A percentile compares a stretch with the other conserved stretches of the same genome.
These are phyloP conservation scores for Poeciliopsis retropinna DNA, from an alignment of 2,113 vertebrate species.

Conservation along the genomic window DNA sequence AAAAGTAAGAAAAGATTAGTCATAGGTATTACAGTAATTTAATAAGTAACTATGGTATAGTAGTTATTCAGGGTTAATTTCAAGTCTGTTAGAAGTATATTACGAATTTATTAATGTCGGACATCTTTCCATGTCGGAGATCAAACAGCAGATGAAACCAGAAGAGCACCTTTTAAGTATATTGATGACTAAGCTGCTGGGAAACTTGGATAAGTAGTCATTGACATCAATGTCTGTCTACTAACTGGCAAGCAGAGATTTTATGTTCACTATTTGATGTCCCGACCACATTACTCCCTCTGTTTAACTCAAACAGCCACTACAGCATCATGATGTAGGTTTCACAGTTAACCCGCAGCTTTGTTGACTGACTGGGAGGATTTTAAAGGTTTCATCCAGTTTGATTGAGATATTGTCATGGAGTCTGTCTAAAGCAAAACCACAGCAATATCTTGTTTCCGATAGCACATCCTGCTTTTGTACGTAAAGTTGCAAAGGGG, in stretches of 20 bases:
- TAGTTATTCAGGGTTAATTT: neutral
- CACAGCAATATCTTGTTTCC: neutral
- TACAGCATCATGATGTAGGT: neutral
- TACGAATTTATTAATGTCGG: neutral
- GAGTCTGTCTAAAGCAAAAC: neutral
- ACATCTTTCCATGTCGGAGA: neutral
- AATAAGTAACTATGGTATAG: conserved; percentile 5
- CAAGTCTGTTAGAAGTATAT: neutral
- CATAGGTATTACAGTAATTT: conserved; percentile 1
- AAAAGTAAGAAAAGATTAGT: conserved; percentile 27
- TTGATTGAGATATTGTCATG: neutral
- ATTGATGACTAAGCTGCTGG: neutral
- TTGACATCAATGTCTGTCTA: neutral
- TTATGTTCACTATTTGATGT: neutral
- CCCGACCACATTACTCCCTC: fast-evolving
- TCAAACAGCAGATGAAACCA: neutral
- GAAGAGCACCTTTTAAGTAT: neutral
- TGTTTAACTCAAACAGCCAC: neutral
- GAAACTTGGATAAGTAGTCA: neutral
- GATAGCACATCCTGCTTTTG: neutral
- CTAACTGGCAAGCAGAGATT: too few species aligned
- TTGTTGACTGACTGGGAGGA: neutral
- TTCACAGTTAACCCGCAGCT: neutral
- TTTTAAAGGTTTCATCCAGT: neutral
- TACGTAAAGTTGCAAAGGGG: neutral